These are phyloP conservation scores for Cyclura pinguis DNA, from an alignment of 2,797 vertebrate genomes.

Conservation along the genomic window DNA sequence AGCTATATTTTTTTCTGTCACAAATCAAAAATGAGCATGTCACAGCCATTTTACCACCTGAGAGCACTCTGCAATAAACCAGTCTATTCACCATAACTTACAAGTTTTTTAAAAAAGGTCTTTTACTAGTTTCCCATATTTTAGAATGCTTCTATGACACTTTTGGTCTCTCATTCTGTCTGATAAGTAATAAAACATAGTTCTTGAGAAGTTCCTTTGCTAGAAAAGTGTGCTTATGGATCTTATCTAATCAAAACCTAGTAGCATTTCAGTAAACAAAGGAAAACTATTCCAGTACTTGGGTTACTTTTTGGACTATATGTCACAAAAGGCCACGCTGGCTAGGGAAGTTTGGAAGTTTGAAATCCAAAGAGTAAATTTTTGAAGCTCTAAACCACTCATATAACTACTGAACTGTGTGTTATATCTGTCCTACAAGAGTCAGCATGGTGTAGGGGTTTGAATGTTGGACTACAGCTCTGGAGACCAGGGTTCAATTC, in stretches of 20 bases:
- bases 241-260: slow-evolving; percentile 3
- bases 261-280: slow-evolving; percentile 4
- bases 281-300: too few species aligned
- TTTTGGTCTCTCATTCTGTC: not conserved
- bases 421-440: too few species aligned
- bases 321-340: too few species aligned
- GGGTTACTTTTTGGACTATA: not conserved
- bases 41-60: not conserved
- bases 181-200: not conserved
- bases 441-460: too few species aligned
- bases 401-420: too few species aligned
- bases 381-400: too few species aligned
- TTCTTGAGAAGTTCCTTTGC: not conserved
- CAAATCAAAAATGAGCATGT: slow-evolving; percentile 24
- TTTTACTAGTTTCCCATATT: not conserved
- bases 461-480: too few species aligned
- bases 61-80: slow-evolving; percentile 54
- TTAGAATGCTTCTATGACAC: not conserved
- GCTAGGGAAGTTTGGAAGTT: too few species aligned
- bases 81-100: slow-evolving; percentile 38
- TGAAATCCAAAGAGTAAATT: too few species aligned
- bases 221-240: slow-evolving; percentile 18
- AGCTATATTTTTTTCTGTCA: slow-evolving; percentile 50
- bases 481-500: too few species aligned
- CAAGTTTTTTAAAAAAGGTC: slow-evolving; percentile 11